Evolutionary conservation across 2,113 vertebrate species (phyloP).

Genomic region (Hassar affinis): DNA sequence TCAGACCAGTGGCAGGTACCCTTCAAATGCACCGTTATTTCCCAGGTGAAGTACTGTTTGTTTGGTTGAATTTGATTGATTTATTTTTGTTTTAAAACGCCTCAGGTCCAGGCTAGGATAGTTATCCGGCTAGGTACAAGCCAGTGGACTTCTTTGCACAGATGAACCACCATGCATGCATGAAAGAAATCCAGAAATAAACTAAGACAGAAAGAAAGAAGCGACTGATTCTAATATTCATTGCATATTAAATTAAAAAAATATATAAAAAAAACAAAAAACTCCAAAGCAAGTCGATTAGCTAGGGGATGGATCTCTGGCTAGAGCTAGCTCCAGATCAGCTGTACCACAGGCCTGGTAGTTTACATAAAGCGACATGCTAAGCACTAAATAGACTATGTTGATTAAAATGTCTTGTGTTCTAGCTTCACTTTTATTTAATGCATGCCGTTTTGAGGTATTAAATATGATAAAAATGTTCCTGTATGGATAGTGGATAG

Average conservation of each 20-base stretch:
- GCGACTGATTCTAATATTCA: neutral
- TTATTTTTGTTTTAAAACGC: neutral
- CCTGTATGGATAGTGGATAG: neutral
- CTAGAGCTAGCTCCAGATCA: neutral
- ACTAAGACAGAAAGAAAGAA: neutral
- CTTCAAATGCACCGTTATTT: neutral
- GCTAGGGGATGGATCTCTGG: neutral
- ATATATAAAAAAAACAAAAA: fast-evolving
- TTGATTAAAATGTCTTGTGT: neutral
- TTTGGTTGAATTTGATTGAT: neutral
- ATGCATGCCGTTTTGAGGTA: neutral
- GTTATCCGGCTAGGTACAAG: neutral
- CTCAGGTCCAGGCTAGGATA: neutral
- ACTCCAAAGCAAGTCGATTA: neutral
- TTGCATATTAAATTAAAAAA: neutral
- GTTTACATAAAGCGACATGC: neutral
- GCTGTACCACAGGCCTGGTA: constrained; percentile 2
- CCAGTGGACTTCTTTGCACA: neutral
- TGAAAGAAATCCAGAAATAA: neutral
- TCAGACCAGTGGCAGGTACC: neutral
- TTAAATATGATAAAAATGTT: neutral
- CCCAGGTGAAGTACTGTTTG: neutral
- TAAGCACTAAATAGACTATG: neutral
- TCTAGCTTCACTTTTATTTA: neutral
- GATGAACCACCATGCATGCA: too few relatives aligned